phyloP scores from a whole-genome alignment of 2,888 invertebrate species.

The Asteroscopus sphinx region DNA sequence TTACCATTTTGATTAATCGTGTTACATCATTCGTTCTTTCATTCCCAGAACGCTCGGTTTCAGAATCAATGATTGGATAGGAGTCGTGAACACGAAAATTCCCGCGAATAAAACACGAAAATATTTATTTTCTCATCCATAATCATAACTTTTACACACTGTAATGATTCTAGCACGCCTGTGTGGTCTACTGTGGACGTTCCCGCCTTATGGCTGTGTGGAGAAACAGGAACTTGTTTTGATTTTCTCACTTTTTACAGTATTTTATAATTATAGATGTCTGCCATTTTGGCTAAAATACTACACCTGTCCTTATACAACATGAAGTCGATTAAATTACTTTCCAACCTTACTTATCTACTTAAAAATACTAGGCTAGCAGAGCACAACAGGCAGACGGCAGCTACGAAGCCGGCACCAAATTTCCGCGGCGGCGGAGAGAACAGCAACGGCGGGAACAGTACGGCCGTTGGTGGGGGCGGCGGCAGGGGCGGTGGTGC shows the following conservation, averaged over 20 bases:
- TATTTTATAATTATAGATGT: neutral
- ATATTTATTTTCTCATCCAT: neutral
- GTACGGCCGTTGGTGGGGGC: slow-evolving; percentile 44
- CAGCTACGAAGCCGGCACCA: slow-evolving; percentile 62
- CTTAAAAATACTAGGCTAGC: slow-evolving; percentile 72
- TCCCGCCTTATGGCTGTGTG: slow-evolving; percentile 15
- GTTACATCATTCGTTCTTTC: too few relatives aligned
- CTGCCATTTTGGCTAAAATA: neutral
- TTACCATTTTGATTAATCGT: too few relatives aligned
- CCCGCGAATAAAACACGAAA: too few relatives aligned
- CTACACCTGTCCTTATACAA: neutral
- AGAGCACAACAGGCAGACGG: slow-evolving; percentile 79
- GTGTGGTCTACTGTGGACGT: slow-evolving; percentile 27
- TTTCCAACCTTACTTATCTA: slow-evolving; percentile 10
- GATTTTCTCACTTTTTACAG: neutral
- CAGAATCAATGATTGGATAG: too few relatives aligned
- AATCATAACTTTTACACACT: neutral
- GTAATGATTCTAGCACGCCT: slow-evolving; percentile 31
- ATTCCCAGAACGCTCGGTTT: too few relatives aligned
- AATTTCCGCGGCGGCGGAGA: slow-evolving; percentile 60
- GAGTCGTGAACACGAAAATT: too few relatives aligned
- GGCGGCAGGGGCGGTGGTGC: slow-evolving; percentile 47
- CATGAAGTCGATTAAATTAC: neutral
- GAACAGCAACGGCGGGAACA: slow-evolving; percentile 52
- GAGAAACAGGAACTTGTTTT: slow-evolving; percentile 24